phyloP scores from a whole-genome alignment of 2,888 invertebrate species.

The Agonopterix alstromeriana region DNA sequence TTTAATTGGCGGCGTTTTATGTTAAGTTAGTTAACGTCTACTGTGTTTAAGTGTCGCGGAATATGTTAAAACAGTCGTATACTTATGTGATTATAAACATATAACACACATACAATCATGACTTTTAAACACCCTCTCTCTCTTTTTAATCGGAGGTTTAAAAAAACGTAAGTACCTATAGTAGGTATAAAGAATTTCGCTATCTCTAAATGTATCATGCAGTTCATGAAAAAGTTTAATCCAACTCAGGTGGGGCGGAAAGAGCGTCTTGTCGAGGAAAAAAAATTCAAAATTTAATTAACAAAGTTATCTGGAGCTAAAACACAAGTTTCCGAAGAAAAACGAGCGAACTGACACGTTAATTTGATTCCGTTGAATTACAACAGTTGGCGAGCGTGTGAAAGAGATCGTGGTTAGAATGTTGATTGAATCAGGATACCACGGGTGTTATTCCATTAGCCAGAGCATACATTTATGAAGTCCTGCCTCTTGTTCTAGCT shows the following conservation, averaged over 20 bases:
- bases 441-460: not conserved
- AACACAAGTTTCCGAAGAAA: conserved; percentile 72
- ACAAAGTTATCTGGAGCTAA: conserved; percentile 69
- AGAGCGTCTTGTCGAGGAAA: conserved; percentile 28
- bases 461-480: no score
- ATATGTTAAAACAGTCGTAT: no score
- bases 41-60: no score
- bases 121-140: no score
- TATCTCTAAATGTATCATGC: conserved; percentile 18
- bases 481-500: no score
- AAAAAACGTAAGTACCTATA: no score
- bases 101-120: no score
- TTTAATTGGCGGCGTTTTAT: no score
- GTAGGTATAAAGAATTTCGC: no score
- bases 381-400: conserved; percentile 53
- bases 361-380: conserved; percentile 70
- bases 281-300: conserved; percentile 73
- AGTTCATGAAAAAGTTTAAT: conserved; percentile 43
- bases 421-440: conserved; percentile 13
- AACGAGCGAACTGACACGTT: conserved; percentile 68
- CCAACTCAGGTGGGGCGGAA: conserved; percentile 37
- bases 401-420: conserved; percentile 52
- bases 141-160: no score
- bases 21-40: no score
- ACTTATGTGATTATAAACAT: no score